phyloP scores from a whole-genome alignment of 2,888 invertebrate genomes.

The Ochropleura leucogaster region DNA sequence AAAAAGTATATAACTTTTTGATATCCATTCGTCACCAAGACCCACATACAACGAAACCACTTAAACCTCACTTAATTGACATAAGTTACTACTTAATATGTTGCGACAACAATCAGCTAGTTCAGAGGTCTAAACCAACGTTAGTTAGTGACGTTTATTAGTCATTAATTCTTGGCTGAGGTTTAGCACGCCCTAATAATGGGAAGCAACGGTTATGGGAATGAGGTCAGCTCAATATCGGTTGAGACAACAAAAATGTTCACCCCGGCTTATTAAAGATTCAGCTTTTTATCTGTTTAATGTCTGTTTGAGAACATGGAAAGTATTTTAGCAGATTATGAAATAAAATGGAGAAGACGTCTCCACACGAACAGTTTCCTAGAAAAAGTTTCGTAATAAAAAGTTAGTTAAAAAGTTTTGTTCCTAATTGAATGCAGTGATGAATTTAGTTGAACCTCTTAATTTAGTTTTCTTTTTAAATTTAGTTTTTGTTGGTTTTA shows the following conservation, averaged over 20 bases:
- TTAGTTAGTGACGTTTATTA: slow-evolving; percentile 51
- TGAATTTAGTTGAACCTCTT: no score
- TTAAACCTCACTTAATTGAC: slow-evolving; percentile 17
- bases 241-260: slow-evolving; percentile 53
- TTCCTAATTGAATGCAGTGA: no score
- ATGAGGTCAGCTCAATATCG: slow-evolving; percentile 57
- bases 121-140: slow-evolving; percentile 29
- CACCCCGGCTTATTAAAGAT: slow-evolving; percentile 32
- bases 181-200: slow-evolving; percentile 47
- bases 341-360: slow-evolving; percentile 23
- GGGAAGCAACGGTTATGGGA: slow-evolving; percentile 42
- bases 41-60: not conserved
- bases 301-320: slow-evolving; percentile 48
- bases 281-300: slow-evolving; percentile 42
- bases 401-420: not conserved
- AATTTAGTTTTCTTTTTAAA: no score
- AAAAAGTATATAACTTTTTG: no score
- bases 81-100: slow-evolving; percentile 14
- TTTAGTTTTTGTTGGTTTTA: no score
- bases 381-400: not conserved
- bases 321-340: slow-evolving; percentile 51
- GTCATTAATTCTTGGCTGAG: slow-evolving; percentile 49
- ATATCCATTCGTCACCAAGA: slow-evolving; percentile 8
- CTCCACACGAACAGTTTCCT: not conserved
- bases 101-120: slow-evolving; percentile 18